Evolutionary conservation across 2,888 invertebrate species (phyloP).

Genomic region (Campoplex nolae): DNA sequence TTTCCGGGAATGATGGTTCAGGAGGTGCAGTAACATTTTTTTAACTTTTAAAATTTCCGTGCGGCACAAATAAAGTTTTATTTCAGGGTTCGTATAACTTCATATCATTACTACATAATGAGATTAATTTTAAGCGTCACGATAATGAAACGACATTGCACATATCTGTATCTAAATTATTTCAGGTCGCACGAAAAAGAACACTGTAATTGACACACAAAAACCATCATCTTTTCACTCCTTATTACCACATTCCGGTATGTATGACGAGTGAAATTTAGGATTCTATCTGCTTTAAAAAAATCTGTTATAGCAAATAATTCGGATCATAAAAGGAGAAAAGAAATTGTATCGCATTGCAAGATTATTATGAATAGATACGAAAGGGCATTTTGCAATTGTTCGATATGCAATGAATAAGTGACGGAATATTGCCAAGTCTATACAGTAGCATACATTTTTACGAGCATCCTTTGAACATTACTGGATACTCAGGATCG

Average conservation of each 20-base stretch:
- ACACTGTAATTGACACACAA: neutral
- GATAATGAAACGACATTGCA: too few species aligned
- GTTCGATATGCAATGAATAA: neutral
- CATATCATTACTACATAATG: neutral
- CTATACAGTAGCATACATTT: slow-evolving; percentile 27
- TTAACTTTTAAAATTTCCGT: neutral
- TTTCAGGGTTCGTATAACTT: neutral
- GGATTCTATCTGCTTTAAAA: neutral
- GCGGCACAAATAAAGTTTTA: neutral
- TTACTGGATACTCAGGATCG: slow-evolving; percentile 29
- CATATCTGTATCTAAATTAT: neutral
- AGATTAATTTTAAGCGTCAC: too few species aligned
- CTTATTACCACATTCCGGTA: neutral
- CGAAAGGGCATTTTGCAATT: neutral
- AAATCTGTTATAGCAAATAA: neutral
- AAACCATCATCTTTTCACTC: neutral
- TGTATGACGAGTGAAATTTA: neutral
- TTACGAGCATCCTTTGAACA: slow-evolving; percentile 22
- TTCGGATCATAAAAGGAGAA: neutral
- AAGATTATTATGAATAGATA: neutral
- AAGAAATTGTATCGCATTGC: neutral
- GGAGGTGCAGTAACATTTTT: neutral
- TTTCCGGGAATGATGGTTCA: neutral
- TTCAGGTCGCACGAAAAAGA: neutral
- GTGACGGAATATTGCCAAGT: slow-evolving; percentile 10